phyloP scores from a whole-genome alignment of 2,113 vertebrate species.

The Onychorhynchus coronatus region DNA sequence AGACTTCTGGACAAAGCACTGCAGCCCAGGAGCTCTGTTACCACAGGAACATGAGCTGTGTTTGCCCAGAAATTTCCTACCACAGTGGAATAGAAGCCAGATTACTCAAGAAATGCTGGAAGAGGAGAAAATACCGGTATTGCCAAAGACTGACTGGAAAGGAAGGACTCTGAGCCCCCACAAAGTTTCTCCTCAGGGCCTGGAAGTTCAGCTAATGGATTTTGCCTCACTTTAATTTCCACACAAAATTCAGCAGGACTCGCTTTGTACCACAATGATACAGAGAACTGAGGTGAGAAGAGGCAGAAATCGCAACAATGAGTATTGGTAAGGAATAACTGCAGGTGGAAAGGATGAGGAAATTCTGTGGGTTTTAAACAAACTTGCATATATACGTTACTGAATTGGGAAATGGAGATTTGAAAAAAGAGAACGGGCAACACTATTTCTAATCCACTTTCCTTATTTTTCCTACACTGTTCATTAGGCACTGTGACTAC shows the following conservation, averaged over 20 bases:
- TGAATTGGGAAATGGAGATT: not conserved
- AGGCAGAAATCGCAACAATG: not conserved
- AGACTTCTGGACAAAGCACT: not conserved
- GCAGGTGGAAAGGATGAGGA: not conserved
- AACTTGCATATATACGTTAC: not conserved
- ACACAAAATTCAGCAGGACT: not conserved
- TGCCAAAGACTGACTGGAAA: not conserved
- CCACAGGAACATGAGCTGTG: not conserved
- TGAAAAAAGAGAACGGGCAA: not conserved
- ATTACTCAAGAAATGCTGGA: not conserved
- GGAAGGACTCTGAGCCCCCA: not conserved
- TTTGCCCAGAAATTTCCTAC: not conserved
- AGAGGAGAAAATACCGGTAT: not conserved
- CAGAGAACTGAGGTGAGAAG: not conserved
- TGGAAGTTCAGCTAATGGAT: not conserved
- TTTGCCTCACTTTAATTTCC: not conserved
- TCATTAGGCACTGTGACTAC: not conserved
- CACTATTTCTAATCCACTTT: not conserved
- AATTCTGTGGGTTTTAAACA: not conserved
- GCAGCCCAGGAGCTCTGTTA: not conserved
- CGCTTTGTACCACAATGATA: accelerated
- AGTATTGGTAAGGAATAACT: not conserved
- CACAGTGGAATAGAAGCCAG: not conserved
- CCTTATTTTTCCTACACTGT: not conserved
- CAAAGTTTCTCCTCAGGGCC: not conserved